These are phyloP conservation scores for Drosophila hamatofila DNA, from an alignment of 2,888 invertebrate genomes.

Conservation along the genomic window DNA sequence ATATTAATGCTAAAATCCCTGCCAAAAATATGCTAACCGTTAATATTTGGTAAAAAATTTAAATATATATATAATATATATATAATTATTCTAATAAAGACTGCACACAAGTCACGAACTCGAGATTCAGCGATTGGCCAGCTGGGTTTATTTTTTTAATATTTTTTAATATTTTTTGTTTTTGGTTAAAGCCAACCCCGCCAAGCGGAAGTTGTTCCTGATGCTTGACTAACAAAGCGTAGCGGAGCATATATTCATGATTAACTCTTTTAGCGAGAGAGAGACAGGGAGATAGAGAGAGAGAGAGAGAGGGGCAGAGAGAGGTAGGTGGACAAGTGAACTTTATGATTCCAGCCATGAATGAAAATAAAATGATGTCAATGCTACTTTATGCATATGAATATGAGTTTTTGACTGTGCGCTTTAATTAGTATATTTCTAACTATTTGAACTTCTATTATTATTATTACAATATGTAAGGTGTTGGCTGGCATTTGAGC, in stretches of 20 bases:
- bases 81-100: slow-evolving; percentile 78
- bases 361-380: slow-evolving; percentile 79
- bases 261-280: slow-evolving; percentile 48
- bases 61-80: neutral
- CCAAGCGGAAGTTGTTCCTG: slow-evolving; percentile 84
- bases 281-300: neutral
- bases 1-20: slow-evolving; percentile 13
- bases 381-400: slow-evolving; percentile 74
- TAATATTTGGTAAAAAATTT: slow-evolving; percentile 22
- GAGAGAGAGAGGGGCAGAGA: neutral
- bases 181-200: slow-evolving; percentile 39
- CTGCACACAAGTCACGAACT: slow-evolving; percentile 55
- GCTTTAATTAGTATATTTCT: slow-evolving; percentile 14
- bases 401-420: slow-evolving; percentile 37
- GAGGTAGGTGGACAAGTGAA: slow-evolving; percentile 41
- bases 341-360: slow-evolving; percentile 74
- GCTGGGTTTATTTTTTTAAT: slow-evolving; percentile 5
- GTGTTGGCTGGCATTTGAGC: slow-evolving; percentile 40
- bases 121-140: slow-evolving; percentile 52
- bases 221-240: slow-evolving; percentile 85
- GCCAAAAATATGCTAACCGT: slow-evolving; percentile 43
- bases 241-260: slow-evolving; percentile 72
- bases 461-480: slow-evolving; percentile 14
- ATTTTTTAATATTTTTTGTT: neutral
- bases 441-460: neutral